Evolutionary conservation across 64 coral and sea anemone species (phyloP).

Genomic region (Pocillopora verrucosa): DNA sequence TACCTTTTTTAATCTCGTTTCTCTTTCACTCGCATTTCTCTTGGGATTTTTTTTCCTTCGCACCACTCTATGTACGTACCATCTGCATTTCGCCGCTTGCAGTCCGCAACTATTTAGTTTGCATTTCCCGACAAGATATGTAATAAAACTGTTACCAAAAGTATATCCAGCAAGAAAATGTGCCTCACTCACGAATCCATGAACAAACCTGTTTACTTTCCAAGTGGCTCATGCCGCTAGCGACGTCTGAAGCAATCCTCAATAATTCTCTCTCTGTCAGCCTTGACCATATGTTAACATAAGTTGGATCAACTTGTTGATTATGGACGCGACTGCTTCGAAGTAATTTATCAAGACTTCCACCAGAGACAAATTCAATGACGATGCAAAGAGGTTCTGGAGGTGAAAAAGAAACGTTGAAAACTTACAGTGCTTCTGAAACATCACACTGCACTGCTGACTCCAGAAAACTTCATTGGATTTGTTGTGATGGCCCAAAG

Average conservation of each 20-base stretch:
- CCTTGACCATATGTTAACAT: constrained; percentile 66
- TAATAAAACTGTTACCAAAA: too few relatives aligned
- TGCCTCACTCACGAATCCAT: neutral
- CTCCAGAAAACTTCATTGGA: too few relatives aligned
- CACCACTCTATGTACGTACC: too few relatives aligned
- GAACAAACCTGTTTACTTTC: constrained; percentile 50
- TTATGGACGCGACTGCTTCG: constrained; percentile 25
- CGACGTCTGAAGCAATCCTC: constrained; percentile 50
- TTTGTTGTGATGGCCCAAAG: too few relatives aligned
- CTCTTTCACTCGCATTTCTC: neutral
- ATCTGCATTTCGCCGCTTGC: too few relatives aligned
- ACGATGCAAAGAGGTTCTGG: constrained; percentile 70
- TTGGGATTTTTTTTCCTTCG: too few relatives aligned
- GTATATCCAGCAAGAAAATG: too few relatives aligned
- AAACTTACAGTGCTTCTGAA: too few relatives aligned
- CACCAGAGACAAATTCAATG: constrained; percentile 73
- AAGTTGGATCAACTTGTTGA: neutral
- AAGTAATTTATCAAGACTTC: constrained; percentile 64
- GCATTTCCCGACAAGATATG: too few relatives aligned
- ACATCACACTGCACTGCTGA: too few relatives aligned
- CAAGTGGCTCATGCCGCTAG: constrained; percentile 63
- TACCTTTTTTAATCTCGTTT: neutral
- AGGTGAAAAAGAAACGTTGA: neutral
- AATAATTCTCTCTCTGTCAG: constrained; percentile 83
- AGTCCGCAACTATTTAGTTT: too few relatives aligned